Evolutionary conservation across 2,888 invertebrate genomes (phyloP), one percentile per base, ranked within the genome.

Genomic region (Hermaeophaga mercurialis): DNA sequence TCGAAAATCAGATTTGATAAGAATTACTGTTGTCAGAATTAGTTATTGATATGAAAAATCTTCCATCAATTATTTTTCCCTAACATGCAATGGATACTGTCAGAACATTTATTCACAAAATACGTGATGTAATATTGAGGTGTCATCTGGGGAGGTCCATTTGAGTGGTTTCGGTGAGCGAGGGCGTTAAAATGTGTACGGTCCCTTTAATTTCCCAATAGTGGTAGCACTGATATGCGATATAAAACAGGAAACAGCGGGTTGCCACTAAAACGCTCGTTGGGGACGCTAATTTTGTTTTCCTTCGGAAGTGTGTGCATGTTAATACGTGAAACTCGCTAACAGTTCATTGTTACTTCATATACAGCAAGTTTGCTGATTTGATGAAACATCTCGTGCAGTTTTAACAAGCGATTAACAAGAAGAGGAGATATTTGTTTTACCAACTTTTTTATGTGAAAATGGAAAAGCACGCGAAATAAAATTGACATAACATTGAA

Each of bases 161-260:
- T 84, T 72, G 83, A 85, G 67, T 89, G 88, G 88, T 85, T 84
- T 79, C 82, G 81, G 85, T 84, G 74, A 75, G 79, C 58, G 36
- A 14, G 36, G 36, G 36, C 5, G 36, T 17, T 3, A 15, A 12
- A 36, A 15, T 7, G 8, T 36, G 36, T 17, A 36, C 12, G 12
- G 33, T 49, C 50, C 41, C 31, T 19, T 22, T 39, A 50, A 33
- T 50, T 41, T n/a, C 41, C 50, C 19, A 15, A 14, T 41, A 50
- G 33, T 41, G 41, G 31, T 41, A 41, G 22, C 50, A 31, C 50
- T 22, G 39, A 50, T 50, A 31, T 12, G 14, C 31, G 50, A 36
- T 47, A 36, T 14, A n/a, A 36, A 33, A 17, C 31, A 19, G 41
- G 36, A 36, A 36, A 36, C 50, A 19, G 41, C 12, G 39, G 50